Evolutionary conservation across 2,797 vertebrate genomes (phyloP).

Genomic region (Rhadinocentrus ornatus): DNA sequence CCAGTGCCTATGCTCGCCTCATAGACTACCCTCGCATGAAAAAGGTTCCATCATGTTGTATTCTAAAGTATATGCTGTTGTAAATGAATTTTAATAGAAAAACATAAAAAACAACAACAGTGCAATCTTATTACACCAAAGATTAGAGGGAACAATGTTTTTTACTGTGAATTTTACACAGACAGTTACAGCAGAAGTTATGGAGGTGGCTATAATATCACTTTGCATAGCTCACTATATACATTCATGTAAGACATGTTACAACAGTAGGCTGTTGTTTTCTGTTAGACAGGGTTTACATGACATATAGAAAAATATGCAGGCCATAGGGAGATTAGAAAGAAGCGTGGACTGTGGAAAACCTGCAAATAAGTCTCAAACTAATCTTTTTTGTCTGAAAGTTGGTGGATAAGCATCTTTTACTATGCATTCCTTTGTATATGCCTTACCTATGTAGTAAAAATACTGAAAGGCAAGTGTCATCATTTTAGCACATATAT

Average conservation of each 20-base stretch:
- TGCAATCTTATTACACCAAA: not conserved
- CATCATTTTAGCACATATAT: not conserved
- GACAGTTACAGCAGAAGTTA: no score
- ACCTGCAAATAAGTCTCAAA: not conserved
- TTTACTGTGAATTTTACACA: no score
- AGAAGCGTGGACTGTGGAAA: not conserved
- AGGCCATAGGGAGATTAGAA: not conserved
- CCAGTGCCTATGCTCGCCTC: constrained; percentile 88
- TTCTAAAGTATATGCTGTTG: not conserved
- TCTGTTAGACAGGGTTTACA: not conserved
- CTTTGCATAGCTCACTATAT: no score
- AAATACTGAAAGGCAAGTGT: not conserved
- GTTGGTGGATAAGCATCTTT: not conserved
- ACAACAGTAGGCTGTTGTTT: not conserved
- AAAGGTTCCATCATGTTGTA: constrained; percentile 70
- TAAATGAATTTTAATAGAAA: not conserved
- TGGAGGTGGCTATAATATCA: no score
- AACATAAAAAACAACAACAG: not conserved
- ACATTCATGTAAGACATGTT: no score
- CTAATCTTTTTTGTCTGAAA: not conserved
- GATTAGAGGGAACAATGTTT: no score
- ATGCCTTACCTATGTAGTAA: no score
- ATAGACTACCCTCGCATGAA: constrained; percentile 87
- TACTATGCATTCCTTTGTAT: not conserved
- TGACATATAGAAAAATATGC: not conserved